Evolutionary conservation across 1,140 invertebrate species (phyloP), one percentile per base, ranked within the genome.

Genomic region (Brachionus koreanus): DNA sequence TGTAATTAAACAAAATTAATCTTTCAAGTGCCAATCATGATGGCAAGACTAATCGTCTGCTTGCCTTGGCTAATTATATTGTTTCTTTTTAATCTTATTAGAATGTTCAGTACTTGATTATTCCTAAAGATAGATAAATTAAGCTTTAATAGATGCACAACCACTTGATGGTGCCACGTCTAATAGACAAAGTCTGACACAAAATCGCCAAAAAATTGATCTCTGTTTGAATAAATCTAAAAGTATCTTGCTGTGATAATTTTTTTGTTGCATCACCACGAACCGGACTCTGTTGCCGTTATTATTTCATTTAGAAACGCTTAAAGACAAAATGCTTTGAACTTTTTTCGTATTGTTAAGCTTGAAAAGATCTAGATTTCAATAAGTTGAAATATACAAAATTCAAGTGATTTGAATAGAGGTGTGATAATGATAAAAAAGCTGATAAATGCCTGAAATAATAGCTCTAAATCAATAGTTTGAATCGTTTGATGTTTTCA

Each of bases 131-230:
- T 12, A 74, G 25, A 46, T 46, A 9, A 46, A 43, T 23, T 46
- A 33, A 23, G 19, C 9, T 25, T 74, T 74, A 19, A 69, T 13
- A 72, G 6, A 12, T 16, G n/a, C 9, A n/a, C 39, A 72, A 19
- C 39, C 69, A 46, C 69, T 74, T 46, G n/a, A 74, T 43, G 69
- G 69, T 74, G 69, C 69, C 69, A 46, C 16, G 16, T 74, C 25
- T 74, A 46, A 74, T 74, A 74, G 25, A 43, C 16, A 69, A 19
- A 37, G 65, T 69, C 65, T 69, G 65, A 29, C 65, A 69, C 33
- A 23, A 35, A 69, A 39, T 69, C 16, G 33, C n/a, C 9, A 16
- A 39, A 37, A 37, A 39, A 33, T 19, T 69, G 65, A 69, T 69
- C 65, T 69, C 65, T 39, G 65, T 69, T 37, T 69, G 65, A 69